Conservation (phyloP, 2,113 vertebrate species). For the Formicarius rufipectus region DNA sequence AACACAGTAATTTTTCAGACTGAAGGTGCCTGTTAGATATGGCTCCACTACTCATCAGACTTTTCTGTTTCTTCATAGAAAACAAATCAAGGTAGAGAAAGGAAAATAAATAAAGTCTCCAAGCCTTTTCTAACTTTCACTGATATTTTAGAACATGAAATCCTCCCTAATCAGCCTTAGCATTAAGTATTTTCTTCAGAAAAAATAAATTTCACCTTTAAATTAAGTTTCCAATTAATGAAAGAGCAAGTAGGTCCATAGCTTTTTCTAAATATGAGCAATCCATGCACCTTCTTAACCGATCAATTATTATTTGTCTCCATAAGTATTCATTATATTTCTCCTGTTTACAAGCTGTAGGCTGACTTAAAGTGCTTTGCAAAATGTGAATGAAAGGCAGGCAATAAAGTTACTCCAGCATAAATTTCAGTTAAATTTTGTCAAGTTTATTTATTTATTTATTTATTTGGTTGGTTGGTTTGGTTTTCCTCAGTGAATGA, state of each 20-base stretch:
- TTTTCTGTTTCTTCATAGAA: neutral
- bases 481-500: neutral
- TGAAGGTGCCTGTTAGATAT: neutral
- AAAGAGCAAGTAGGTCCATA: neutral
- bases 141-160: neutral
- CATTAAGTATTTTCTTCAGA: neutral
- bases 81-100: neutral
- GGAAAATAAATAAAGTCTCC: neutral
- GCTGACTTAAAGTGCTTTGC: neutral
- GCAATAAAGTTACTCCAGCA: neutral
- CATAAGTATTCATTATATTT: neutral
- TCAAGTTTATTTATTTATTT: neutral
- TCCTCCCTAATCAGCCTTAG: neutral
- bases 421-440: neutral
- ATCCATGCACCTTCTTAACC: neutral
- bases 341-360: neutral
- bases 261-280: neutral
- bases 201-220: neutral
- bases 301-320: neutral
- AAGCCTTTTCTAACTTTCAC: neutral
- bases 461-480: neutral
- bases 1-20: neutral
- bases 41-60: neutral
- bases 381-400: neutral
- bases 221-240: neutral